Percentiles rank a stretch among this genome's conserved stretches.
These are phyloP conservation scores for Polyodon spathula DNA, from an alignment of 2,113 vertebrate genomes.

Conservation along the genomic window DNA sequence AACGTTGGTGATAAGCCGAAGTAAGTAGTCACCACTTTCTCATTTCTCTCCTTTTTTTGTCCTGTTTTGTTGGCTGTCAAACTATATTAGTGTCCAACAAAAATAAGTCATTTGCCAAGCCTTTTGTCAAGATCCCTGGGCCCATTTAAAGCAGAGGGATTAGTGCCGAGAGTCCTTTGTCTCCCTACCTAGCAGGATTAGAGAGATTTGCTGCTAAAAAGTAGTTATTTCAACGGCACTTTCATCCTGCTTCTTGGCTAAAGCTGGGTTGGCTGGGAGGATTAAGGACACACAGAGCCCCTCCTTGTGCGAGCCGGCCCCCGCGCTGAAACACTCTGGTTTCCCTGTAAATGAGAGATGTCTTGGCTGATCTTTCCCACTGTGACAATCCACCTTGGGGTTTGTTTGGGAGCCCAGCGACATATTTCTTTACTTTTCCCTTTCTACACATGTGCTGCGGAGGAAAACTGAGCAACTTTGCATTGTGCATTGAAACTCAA, in stretches of 20 bases:
- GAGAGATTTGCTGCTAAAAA: slow-evolving; percentile 65
- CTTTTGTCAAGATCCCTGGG: slow-evolving; percentile 56
- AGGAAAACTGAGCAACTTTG: too few species aligned
- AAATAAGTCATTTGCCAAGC: slow-evolving; percentile 75
- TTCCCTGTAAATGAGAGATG: slow-evolving; percentile 27
- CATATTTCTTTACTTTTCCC: slow-evolving; percentile 20
- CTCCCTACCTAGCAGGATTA: slow-evolving; percentile 61
- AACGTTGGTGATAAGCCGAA: not conserved
- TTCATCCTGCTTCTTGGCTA: slow-evolving; percentile 73
- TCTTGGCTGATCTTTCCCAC: slow-evolving; percentile 21
- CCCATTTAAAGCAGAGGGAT: slow-evolving; percentile 63
- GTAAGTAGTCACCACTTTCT: not conserved
- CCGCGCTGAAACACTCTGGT: slow-evolving; percentile 22
- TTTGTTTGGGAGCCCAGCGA: not conserved
- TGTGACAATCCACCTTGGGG: not conserved
- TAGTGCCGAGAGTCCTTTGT: slow-evolving; percentile 67
- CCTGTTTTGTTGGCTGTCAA: slow-evolving; percentile 61
- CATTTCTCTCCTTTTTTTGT: slow-evolving; percentile 27
- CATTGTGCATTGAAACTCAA: too few species aligned
- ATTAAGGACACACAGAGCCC: slow-evolving; percentile 67
- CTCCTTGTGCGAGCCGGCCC: slow-evolving; percentile 57
- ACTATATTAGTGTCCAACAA: slow-evolving; percentile 67
- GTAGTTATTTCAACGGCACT: slow-evolving; percentile 74
- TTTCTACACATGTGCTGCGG: too few species aligned
- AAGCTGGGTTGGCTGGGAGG: slow-evolving; percentile 70